A percentile compares a stretch with the other conserved stretches of the same genome.
Conservation (phyloP, 2,888 invertebrate species). For the Phrixothrix hirtus region DNA sequence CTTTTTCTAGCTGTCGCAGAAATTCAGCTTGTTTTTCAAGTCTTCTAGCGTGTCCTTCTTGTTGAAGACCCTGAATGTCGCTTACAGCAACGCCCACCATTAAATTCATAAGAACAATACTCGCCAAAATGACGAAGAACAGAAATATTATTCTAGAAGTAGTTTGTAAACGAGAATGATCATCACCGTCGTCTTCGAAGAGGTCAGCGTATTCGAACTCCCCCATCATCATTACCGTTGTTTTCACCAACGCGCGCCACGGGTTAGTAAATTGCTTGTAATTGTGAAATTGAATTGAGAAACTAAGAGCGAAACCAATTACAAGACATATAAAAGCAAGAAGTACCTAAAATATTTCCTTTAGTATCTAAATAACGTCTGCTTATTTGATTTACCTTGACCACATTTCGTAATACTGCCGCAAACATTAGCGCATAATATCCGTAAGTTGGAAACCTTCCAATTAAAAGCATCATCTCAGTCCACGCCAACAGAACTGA, state of each 20-base stretch:
- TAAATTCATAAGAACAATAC: constrained; percentile 62
- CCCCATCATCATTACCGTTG: constrained; percentile 64
- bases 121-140: constrained; percentile 58
- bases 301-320: constrained; percentile 61
- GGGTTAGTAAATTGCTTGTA: constrained; percentile 54
- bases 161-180: constrained; percentile 34
- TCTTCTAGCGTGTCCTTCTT: constrained; percentile 47
- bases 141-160: constrained; percentile 58
- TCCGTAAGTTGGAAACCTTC: constrained; percentile 60
- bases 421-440: constrained; percentile 63
- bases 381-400: constrained; percentile 52
- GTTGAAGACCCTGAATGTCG: constrained; percentile 55
- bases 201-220: constrained; percentile 59
- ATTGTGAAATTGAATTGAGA: constrained; percentile 59
- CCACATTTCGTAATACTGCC: constrained; percentile 59
- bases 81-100: constrained; percentile 62
- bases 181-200: constrained; percentile 44
- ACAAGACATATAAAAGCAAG: constrained; percentile 60
- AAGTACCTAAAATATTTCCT: constrained; percentile 52
- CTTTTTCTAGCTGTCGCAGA: constrained; percentile 50
- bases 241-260: constrained; percentile 56
- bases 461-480: constrained; percentile 60
- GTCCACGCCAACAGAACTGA: constrained; percentile 60
- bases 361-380: constrained; percentile 5
- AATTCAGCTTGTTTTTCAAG: constrained; percentile 53